These are phyloP conservation scores for Magallana angulata DNA, from an alignment of 1,140 invertebrate genomes.

Conservation along the genomic window DNA sequence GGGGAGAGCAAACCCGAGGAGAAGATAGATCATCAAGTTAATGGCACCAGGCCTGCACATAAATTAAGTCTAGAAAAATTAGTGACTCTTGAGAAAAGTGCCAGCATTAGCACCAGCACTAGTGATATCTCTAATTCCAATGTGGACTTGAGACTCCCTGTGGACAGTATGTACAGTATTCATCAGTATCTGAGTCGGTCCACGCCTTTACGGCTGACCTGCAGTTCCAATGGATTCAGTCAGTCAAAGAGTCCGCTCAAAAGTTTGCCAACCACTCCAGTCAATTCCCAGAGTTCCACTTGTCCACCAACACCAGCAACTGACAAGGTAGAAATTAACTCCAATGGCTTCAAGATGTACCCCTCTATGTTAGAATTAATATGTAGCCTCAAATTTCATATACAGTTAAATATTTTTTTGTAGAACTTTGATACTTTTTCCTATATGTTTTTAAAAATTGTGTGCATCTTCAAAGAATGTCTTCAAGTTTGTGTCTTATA, in stretches of 20 bases:
- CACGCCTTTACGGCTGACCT: constrained; percentile 45
- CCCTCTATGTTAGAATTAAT: no score
- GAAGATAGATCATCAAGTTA: not conserved
- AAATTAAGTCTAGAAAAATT: constrained; percentile 49
- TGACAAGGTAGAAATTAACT: constrained; percentile 61
- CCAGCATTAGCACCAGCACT: constrained; percentile 77
- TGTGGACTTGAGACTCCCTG: constrained; percentile 57
- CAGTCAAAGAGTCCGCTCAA: constrained; percentile 45
- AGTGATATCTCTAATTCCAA: constrained; percentile 77
- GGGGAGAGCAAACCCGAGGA: constrained; percentile 62
- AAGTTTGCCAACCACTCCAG: constrained; percentile 60
- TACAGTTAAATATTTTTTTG: no score
- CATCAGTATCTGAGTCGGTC: constrained; percentile 30
- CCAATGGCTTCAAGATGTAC: no score
- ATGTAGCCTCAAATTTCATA: no score
- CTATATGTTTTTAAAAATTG: no score
- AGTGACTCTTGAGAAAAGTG: constrained; percentile 63
- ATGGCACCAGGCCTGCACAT: constrained; percentile 40
- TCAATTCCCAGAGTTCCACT: constrained; percentile 69
- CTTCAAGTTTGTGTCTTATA: no score
- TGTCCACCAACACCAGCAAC: constrained; percentile 73
- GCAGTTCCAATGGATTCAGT: constrained; percentile 53
- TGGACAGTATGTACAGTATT: constrained; percentile 29
- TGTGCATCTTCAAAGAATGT: no score
- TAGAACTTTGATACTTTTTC: no score